These are phyloP conservation scores for Actenoides lindsayi DNA, from an alignment of 2,113 vertebrate species.

Conservation along the genomic window DNA sequence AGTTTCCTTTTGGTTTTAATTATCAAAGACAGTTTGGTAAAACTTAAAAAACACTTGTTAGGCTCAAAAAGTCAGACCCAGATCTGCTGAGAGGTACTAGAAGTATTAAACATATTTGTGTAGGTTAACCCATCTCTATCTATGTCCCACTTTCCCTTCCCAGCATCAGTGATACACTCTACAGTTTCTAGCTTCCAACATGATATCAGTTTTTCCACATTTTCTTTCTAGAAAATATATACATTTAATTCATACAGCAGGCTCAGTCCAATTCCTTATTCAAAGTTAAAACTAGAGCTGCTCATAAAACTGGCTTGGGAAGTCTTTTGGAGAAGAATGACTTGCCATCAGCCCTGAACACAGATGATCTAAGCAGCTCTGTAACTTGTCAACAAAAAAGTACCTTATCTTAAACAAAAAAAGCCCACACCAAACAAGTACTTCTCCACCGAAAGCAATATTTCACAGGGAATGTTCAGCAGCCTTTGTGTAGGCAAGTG, in stretches of 20 bases:
- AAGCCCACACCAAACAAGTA: neutral
- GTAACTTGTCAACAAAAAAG: neutral
- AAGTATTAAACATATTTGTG: neutral
- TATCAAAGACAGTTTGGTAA: neutral
- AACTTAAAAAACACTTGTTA: neutral
- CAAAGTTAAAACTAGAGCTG: neutral
- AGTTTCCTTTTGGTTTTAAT: neutral
- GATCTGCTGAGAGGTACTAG: neutral
- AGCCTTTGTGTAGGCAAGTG: neutral
- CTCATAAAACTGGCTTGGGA: neutral
- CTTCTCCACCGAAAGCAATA: neutral
- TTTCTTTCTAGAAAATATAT: neutral
- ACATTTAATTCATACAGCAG: neutral
- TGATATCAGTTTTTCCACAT: neutral
- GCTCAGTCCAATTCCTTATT: neutral
- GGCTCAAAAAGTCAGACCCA: neutral
- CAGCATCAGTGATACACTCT: neutral
- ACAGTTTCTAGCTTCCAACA: neutral
- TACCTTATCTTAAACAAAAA: neutral
- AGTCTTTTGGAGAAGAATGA: neutral
- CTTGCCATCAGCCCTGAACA: neutral
- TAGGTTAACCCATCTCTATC: neutral
- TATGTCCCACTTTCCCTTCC: neutral
- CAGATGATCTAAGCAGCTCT: neutral
- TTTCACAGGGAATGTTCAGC: neutral